Evolutionary conservation across 2,888 invertebrate genomes (phyloP), one percentile per base, ranked within the genome.

Genomic region (Choristoneura rosaceana): DNA sequence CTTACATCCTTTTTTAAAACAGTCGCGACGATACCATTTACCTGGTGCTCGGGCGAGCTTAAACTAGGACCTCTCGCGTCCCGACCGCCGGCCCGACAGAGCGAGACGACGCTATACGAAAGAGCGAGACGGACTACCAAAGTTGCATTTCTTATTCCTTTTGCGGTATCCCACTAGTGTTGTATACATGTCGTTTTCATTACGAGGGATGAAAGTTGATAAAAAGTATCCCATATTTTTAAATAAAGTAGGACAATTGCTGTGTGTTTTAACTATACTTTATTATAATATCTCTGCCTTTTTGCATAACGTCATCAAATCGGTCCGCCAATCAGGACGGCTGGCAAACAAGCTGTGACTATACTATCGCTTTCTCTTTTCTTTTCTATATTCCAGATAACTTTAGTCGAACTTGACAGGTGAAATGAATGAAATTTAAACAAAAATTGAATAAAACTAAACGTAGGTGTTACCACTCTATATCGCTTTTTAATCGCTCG

Each of bases 1-100:
- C 74, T 68, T 70, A 74, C 71, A n/a, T 68, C 43, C 7, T 25
- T 55, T 64, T 17, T 41, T 61, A 66, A 71, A 71, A 67, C 47
- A 58, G 66, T 69, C 70, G 78, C 75, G 74, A 74, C 73, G 78
- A 74, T 71, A 68, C 80, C 75, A 69, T 74, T 89, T 89, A 90
- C 90, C 90, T 90, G 90, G 87, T 83, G 90, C 90, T 88, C 88
- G 76, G 38, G 87, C 88, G 62, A 45, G 74, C 75, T 75, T 73
- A 3, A 9, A 33, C 61, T n/a, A 45, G 25, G 8, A n/a, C 62
- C 34, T n/a, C 41, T 58, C 58, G 68, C 47, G 58, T 25, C 12
- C 17, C 41, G 43, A 34, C 47, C 25, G 62, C 4, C 62, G 45
- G 62, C 7, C 62, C n/a, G 61, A 61, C 61, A 62, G 45, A 55